A percentile compares a stretch with the other conserved stretches of the same genome.
Evolutionary conservation across 1,140 invertebrate genomes (phyloP).

Genomic region (Conopomorpha cramerella): DNA sequence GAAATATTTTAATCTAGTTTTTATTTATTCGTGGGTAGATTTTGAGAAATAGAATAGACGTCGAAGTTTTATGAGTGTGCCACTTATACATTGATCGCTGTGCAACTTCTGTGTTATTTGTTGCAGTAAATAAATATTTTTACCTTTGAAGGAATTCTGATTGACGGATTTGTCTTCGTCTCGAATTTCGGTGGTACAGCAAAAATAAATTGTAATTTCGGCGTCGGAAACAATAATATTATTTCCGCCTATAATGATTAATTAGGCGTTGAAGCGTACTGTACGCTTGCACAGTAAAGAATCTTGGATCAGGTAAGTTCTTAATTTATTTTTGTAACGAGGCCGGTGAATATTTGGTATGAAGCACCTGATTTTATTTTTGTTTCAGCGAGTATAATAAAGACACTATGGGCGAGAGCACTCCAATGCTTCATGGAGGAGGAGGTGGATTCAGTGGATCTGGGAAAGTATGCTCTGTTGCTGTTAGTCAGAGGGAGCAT

Average conservation of each 20-base stretch:
- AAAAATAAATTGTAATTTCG: constrained; percentile 29
- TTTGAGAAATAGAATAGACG: too few relatives aligned
- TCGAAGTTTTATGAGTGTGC: too few relatives aligned
- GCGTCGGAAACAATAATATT: constrained; percentile 28
- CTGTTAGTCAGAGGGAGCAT: too few relatives aligned
- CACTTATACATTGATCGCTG: too few relatives aligned
- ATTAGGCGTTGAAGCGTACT: constrained; percentile 35
- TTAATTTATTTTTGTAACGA: too few relatives aligned
- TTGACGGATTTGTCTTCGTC: too few relatives aligned
- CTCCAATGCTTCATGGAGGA: constrained; percentile 35
- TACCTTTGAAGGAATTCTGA: constrained; percentile 12
- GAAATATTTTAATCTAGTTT: constrained; percentile 38
- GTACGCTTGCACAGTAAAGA: too few relatives aligned
- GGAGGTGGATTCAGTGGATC: constrained; percentile 24
- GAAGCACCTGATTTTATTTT: constrained; percentile 6
- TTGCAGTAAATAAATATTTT: constrained; percentile 16
- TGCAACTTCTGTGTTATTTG: too few relatives aligned
- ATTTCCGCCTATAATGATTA: constrained; percentile 38
- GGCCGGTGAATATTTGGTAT: constrained; percentile 6
- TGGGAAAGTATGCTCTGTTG: constrained; percentile 24
- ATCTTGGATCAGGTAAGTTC: too few relatives aligned
- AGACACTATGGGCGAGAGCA: constrained; percentile 35
- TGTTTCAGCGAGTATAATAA: constrained; percentile 14
- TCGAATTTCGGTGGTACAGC: constrained; percentile 33
- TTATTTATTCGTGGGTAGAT: constrained; percentile 51